A percentile compares a stretch with the other conserved stretches of the same genome.
Conservation (phyloP, 2,797 vertebrate genomes). For the Phrynocephalus guinanensis region DNA sequence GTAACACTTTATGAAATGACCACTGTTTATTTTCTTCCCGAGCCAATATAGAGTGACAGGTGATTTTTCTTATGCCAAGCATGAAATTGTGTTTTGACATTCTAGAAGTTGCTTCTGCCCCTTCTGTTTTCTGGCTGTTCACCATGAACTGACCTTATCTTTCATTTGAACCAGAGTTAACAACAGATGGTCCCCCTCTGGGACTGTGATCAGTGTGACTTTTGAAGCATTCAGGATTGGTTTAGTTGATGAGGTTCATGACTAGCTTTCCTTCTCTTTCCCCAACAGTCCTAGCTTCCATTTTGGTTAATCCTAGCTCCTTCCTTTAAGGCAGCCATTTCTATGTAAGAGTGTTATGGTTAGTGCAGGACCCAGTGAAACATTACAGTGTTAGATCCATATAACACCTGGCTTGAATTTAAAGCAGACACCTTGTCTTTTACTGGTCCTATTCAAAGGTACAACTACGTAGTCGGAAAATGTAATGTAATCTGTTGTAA, state of each 20-base stretch:
- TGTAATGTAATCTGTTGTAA: no score
- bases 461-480: no score
- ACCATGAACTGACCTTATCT: conserved; percentile 75
- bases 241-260: conserved; percentile 69
- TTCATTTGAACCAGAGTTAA: conserved; percentile 81
- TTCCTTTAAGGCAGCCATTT: not conserved
- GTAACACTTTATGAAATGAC: conserved; percentile 72
- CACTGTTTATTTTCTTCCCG: conserved; percentile 76
- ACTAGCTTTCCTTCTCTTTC: conserved; percentile 64
- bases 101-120: conserved; percentile 62
- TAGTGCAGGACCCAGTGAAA: not conserved
- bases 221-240: conserved; percentile 80
- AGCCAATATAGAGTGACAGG: conserved; percentile 55
- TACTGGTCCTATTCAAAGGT: no score
- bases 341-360: not conserved
- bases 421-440: no score
- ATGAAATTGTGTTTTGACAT: conserved; percentile 67
- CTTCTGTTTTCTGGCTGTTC: conserved; percentile 75
- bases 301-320: not conserved
- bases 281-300: conserved; percentile 70
- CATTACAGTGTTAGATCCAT: not conserved
- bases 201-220: conserved; percentile 77
- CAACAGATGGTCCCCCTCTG: conserved; percentile 80
- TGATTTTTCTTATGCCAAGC: conserved; percentile 13
- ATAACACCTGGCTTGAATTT: not conserved